phyloP scores from a whole-genome alignment of 2,113 vertebrate genomes.

The Toxotes jaculatrix region DNA sequence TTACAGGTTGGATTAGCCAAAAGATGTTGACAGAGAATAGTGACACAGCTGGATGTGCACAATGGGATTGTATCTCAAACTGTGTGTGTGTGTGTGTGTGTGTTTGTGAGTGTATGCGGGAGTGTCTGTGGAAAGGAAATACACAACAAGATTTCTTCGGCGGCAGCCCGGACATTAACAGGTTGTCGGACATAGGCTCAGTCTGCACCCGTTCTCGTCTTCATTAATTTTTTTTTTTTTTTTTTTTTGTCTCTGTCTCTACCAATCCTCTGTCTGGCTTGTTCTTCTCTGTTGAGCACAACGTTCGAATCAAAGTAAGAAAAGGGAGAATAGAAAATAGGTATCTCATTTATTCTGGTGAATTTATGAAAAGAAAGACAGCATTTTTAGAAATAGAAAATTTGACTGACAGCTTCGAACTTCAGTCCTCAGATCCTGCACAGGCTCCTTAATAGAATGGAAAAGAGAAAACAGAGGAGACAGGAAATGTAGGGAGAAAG shows the following conservation, averaged over 20 bases:
- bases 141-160: conserved; percentile 10
- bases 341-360: conserved; percentile 64
- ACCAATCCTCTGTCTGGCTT: conserved; percentile 18
- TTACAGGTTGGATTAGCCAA: conserved; percentile 24
- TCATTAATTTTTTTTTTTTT: conserved; percentile 51
- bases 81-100: background rate
- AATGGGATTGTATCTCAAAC: background rate
- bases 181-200: conserved; percentile 42
- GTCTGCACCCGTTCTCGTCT: conserved; percentile 40
- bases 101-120: background rate
- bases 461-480: conserved; percentile 37
- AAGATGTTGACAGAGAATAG: conserved; percentile 23
- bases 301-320: conserved; percentile 61
- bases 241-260: conserved; percentile 13
- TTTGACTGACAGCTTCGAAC: conserved; percentile 74
- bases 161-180: conserved; percentile 36
- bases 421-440: conserved; percentile 50
- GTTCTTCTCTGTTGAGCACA: conserved; percentile 56
- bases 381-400: conserved; percentile 62
- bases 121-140: background rate
- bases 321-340: conserved; percentile 55
- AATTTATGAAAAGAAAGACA: conserved; percentile 62
- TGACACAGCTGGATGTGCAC: background rate
- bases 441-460: conserved; percentile 47
- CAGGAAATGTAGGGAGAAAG: conserved; percentile 21